A percentile compares a stretch with the other conserved stretches of the same genome.
phyloP scores from a whole-genome alignment of 1,140 invertebrate species.

The Protaetia brevitarsis region DNA sequence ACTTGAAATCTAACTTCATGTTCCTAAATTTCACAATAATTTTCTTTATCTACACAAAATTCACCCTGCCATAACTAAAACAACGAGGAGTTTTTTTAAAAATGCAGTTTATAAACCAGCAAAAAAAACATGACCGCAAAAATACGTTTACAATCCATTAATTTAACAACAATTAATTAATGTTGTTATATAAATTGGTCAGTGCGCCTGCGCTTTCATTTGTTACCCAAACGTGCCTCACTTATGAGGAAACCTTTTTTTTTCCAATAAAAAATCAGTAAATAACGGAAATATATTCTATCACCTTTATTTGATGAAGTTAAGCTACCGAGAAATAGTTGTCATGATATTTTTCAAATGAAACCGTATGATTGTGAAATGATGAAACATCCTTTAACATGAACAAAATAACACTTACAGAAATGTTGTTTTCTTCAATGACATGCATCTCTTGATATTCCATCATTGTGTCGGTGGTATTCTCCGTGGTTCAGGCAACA shows the following conservation, averaged over 20 bases:
- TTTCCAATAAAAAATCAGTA: neutral
- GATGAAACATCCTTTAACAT: constrained; percentile 12
- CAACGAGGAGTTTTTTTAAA: too few relatives aligned
- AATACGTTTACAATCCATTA: too few relatives aligned
- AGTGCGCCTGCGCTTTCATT: neutral
- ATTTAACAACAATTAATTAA: too few relatives aligned
- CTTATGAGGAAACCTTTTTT: neutral
- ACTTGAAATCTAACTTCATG: too few relatives aligned
- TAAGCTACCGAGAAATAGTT: neutral
- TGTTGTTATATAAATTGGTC: constrained; percentile 12
- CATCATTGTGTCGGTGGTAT: constrained; percentile 33
- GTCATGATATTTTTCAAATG: neutral
- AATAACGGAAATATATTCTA: neutral
- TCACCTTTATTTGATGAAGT: neutral
- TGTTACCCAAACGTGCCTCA: constrained; percentile 13
- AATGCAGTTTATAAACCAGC: too few relatives aligned
- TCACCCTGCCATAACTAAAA: too few relatives aligned
- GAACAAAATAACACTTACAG: constrained; percentile 39
- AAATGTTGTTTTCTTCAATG: constrained; percentile 42
- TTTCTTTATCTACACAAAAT: too few relatives aligned
- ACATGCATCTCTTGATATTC: constrained; percentile 46
- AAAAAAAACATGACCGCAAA: too few relatives aligned
- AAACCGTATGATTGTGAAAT: neutral
- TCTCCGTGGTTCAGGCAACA: constrained; percentile 17
- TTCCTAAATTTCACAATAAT: too few relatives aligned